A percentile compares a stretch with the other conserved stretches of the same genome.
These are phyloP conservation scores for Drosophila lacicola DNA, from an alignment of 2,888 invertebrate genomes.

Conservation along the genomic window DNA sequence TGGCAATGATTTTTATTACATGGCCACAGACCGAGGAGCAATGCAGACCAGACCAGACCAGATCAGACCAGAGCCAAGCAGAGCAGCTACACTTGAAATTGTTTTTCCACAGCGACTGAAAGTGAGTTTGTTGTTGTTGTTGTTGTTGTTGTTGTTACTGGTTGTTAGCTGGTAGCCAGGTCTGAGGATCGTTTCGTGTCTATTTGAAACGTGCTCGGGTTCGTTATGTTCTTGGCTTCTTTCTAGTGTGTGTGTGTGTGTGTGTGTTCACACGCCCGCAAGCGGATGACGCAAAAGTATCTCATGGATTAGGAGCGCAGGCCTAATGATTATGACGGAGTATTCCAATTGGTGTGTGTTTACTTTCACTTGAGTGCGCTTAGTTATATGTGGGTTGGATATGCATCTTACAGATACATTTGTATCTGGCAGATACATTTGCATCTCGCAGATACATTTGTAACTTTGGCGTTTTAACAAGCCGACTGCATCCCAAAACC, in stretches of 20 bases:
- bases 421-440: conserved; percentile 7
- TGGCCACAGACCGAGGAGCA: conserved; percentile 34
- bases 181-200: conserved; percentile 38
- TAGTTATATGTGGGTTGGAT: neutral
- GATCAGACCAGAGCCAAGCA: conserved; percentile 11
- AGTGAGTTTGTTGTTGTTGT: conserved; percentile 64
- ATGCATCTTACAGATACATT: conserved; percentile 20
- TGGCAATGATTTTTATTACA: conserved; percentile 81
- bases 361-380: conserved; percentile 55
- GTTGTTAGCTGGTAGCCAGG: conserved; percentile 51
- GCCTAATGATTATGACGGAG: conserved; percentile 14
- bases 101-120: conserved; percentile 61
- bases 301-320: conserved; percentile 28
- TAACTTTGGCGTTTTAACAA: neutral
- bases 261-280: conserved; percentile 55
- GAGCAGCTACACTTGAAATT: conserved; percentile 47
- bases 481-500: neutral
- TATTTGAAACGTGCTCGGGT: conserved; percentile 37
- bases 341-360: conserved; percentile 8
- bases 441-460: conserved; percentile 13
- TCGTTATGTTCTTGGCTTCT: conserved; percentile 22
- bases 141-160: conserved; percentile 26
- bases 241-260: conserved; percentile 8
- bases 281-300: conserved; percentile 36
- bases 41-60: conserved; percentile 5